phyloP scores from a whole-genome alignment of 1,140 invertebrate genomes.

The Hydropsyche tenuis region DNA sequence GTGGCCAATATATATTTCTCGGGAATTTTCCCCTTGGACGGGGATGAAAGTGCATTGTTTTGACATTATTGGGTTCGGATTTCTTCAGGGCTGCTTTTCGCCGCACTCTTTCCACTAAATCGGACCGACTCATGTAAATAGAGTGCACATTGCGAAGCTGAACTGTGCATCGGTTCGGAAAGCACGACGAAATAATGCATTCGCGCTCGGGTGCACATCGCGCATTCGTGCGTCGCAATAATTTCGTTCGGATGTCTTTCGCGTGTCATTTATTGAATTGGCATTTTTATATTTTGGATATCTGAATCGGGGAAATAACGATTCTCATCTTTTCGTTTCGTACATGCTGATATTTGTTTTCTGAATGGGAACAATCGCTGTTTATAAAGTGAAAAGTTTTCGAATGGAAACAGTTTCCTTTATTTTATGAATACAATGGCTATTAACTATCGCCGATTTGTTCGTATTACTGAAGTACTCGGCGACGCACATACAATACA shows the following conservation, averaged over 20 bases:
- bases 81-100: constrained; percentile 14
- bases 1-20: constrained; percentile 42
- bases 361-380: background rate
- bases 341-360: background rate
- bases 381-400: too few relatives aligned
- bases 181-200: background rate
- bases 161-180: too few relatives aligned
- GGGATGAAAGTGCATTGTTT: constrained; percentile 49
- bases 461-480: background rate
- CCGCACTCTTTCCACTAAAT: too few relatives aligned
- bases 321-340: too few relatives aligned
- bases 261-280: background rate
- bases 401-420: too few relatives aligned
- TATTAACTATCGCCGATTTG: too few relatives aligned
- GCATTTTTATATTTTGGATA: background rate
- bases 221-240: background rate
- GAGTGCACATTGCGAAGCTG: constrained; percentile 15
- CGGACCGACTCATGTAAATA: constrained; percentile 42
- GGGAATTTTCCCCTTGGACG: constrained; percentile 40
- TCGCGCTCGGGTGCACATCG: background rate
- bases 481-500: background rate
- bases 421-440: too few relatives aligned
- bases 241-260: background rate
- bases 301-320: too few relatives aligned
- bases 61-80: constrained; percentile 49